Conservation (phyloP, 37 sponge, comb jelly and placozoan species). For the Geodia barretti region DNA sequence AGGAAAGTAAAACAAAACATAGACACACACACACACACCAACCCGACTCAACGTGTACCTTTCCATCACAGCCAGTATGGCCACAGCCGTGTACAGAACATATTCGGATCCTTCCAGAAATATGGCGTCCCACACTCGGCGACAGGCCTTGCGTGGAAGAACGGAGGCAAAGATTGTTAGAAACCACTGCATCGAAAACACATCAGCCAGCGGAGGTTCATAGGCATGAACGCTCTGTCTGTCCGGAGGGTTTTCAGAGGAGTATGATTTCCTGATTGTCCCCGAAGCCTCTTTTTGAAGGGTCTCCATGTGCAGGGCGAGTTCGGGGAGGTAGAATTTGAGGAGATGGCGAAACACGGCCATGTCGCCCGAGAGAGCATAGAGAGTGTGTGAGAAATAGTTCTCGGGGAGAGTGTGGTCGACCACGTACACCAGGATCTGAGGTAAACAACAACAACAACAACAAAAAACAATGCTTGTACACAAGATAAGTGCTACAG, state of each 20-base stretch:
- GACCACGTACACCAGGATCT: conserved; percentile 84
- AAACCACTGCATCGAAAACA: conserved; percentile 95
- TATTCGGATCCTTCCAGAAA: conserved; percentile 83
- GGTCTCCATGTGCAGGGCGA: conserved; percentile 66
- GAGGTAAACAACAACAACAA: neutral
- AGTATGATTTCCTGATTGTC: conserved; percentile 43
- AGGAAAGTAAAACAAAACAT: neutral
- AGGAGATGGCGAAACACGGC: conserved; percentile 78
- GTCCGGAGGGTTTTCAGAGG: conserved; percentile 54
- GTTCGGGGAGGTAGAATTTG: conserved; percentile 64
- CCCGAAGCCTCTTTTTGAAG: conserved; percentile 45
- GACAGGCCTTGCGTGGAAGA: conserved; percentile 63
- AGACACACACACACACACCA: conserved; percentile 21
- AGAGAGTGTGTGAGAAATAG: conserved; percentile 88
- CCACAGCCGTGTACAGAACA: conserved; percentile 69
- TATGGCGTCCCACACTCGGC: conserved; percentile 86
- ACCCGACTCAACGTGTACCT: conserved; percentile 16
- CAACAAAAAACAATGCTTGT: too few species aligned
- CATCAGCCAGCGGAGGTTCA: conserved; percentile 90
- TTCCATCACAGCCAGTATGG: conserved; percentile 76
- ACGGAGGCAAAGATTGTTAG: conserved; percentile 82
- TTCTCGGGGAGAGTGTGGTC: conserved; percentile 81
- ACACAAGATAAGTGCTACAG: too few species aligned
- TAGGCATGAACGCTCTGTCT: conserved; percentile 40
- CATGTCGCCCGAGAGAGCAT: conserved; percentile 80